These are phyloP conservation scores for Pedetes capensis DNA, from an alignment of 2,113 vertebrate genomes.

Conservation along the genomic window DNA sequence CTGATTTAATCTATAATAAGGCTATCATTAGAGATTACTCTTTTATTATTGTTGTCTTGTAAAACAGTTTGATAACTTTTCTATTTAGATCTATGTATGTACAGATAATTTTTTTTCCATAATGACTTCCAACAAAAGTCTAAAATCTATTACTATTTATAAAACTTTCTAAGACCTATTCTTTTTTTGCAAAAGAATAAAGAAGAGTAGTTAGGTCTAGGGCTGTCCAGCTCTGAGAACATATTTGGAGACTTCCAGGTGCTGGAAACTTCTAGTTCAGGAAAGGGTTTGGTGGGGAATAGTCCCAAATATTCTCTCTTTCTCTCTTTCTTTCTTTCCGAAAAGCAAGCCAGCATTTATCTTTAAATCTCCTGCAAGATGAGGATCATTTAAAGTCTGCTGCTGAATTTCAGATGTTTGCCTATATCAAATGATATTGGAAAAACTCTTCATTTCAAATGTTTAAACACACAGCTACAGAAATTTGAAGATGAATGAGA, in stretches of 20 bases:
- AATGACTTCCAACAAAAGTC: slow-evolving; percentile 34
- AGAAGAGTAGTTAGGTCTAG: not conserved
- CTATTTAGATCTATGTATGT: not conserved
- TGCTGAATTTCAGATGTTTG: slow-evolving; percentile 61
- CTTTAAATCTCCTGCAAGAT: slow-evolving; percentile 30
- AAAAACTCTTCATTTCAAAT: slow-evolving; percentile 71
- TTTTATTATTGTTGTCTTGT: not conserved
- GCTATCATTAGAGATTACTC: not conserved
- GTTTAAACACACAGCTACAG: slow-evolving; percentile 37
- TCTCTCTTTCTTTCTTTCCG: not conserved
- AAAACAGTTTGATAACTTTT: not conserved
- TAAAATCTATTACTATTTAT: slow-evolving; percentile 6
- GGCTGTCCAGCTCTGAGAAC: slow-evolving; percentile 21
- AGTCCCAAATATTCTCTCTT: not conserved
- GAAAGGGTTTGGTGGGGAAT: not conserved
- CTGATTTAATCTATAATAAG: not conserved
- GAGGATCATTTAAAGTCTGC: slow-evolving; percentile 35
- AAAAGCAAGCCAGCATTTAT: slow-evolving; percentile 32
- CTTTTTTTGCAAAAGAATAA: slow-evolving; percentile 8
- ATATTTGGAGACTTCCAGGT: slow-evolving; percentile 31
- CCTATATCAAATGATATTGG: slow-evolving; percentile 50
- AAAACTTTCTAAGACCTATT: not conserved
- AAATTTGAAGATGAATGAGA: slow-evolving; percentile 46
- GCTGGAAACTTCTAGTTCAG: slow-evolving; percentile 61
- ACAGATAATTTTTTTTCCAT: not conserved